These are phyloP conservation scores for Acanthis flammea DNA, from an alignment of 2,797 vertebrate species.

Conservation along the genomic window DNA sequence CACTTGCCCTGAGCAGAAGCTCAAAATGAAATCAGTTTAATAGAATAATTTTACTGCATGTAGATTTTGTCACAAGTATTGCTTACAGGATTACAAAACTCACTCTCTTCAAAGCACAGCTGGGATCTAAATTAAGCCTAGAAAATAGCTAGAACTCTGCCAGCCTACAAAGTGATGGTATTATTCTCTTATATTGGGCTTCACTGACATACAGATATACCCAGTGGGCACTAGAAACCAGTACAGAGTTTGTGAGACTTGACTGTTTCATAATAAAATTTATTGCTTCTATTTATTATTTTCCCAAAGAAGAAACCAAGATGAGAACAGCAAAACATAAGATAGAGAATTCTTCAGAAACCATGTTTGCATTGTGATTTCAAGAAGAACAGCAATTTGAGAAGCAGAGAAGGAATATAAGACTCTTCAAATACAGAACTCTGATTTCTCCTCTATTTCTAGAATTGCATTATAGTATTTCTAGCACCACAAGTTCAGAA, in stretches of 20 bases:
- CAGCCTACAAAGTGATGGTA: slow-evolving; percentile 18
- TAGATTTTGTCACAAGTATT: slow-evolving; percentile 9
- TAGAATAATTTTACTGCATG: neutral
- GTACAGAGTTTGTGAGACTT: neutral
- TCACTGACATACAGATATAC: neutral
- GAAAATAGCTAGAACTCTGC: slow-evolving; percentile 25
- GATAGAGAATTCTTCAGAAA: neutral
- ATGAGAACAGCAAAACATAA: neutral
- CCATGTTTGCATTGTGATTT: neutral
- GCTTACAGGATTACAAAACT: slow-evolving; percentile 42
- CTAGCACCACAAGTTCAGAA: neutral
- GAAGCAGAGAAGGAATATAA: neutral
- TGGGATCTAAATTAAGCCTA: slow-evolving; percentile 48
- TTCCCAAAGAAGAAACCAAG: slow-evolving; percentile 14
- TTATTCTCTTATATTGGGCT: slow-evolving; percentile 2
- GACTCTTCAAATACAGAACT: neutral
- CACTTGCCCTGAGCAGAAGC: neutral
- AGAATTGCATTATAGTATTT: neutral
- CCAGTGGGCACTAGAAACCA: neutral
- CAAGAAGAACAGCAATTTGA: neutral
- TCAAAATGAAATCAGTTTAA: slow-evolving; percentile 3
- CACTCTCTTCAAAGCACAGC: slow-evolving; percentile 26
- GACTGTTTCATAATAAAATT: neutral
- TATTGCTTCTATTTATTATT: slow-evolving; percentile 27
- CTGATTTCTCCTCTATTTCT: neutral